Percentiles rank a stretch among this genome's conserved stretches.
Evolutionary conservation across 2,113 vertebrate species (phyloP).

Genomic region (Lepidothrix coronata): DNA sequence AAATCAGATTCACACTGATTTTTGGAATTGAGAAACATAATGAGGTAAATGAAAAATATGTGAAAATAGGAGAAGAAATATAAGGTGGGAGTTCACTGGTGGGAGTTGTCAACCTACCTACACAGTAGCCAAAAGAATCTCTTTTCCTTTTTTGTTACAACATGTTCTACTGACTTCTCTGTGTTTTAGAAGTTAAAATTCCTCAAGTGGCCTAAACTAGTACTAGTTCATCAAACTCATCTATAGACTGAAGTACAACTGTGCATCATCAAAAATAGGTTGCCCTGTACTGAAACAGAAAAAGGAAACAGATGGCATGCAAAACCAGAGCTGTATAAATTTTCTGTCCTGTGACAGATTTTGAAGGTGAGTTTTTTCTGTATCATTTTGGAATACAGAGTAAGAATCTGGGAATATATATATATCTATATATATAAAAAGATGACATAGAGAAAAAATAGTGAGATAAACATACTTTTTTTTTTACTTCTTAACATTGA

Average conservation of each 20-base stretch:
- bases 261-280: background rate
- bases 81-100: background rate
- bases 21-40: background rate
- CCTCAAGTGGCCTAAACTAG: background rate
- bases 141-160: background rate
- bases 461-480: background rate
- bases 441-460: background rate
- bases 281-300: background rate
- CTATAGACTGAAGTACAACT: background rate
- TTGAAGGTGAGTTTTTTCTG: background rate
- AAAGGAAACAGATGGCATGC: conserved; percentile 11
- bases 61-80: background rate
- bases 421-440: background rate
- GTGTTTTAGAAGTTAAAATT: background rate
- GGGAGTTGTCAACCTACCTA: background rate
- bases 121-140: background rate
- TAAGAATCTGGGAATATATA: background rate
- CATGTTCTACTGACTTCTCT: background rate
- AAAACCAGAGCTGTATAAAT: conserved; percentile 5
- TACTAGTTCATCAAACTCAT: background rate
- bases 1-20: background rate
- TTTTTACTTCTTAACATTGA: background rate
- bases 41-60: background rate
- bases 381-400: background rate
- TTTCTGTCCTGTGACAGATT: conserved; percentile 20